A percentile compares a stretch with the other conserved stretches of the same genome.
Conservation (phyloP, 2,797 vertebrate species). For the Fringilla coelebs region DNA sequence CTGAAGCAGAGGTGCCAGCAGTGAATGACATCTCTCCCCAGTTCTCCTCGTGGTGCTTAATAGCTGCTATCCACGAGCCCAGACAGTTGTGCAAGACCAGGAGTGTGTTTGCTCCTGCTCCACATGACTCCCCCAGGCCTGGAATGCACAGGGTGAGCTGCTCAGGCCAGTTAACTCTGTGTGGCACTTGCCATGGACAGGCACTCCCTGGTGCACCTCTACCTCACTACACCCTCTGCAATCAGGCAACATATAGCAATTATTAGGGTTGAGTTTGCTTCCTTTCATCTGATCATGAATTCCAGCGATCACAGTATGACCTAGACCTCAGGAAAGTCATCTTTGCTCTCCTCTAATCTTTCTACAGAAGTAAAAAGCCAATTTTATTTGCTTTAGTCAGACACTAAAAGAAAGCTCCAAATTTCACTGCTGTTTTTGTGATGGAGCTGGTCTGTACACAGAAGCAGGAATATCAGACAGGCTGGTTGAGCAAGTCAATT, state of each 20-base stretch:
- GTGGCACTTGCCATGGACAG: not conserved
- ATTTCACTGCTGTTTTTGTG: not conserved
- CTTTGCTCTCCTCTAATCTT: not conserved
- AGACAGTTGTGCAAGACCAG: slow-evolving; percentile 4
- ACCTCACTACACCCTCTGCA: not conserved
- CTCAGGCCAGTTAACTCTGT: not conserved
- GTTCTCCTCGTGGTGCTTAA: not conserved
- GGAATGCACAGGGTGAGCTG: not conserved
- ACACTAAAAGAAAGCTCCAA: not conserved
- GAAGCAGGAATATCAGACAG: not conserved
- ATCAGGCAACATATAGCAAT: not conserved
- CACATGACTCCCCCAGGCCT: not conserved
- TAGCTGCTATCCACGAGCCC: not conserved
- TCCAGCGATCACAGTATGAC: not conserved
- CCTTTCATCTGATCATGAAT: not conserved
- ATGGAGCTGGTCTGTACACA: not conserved
- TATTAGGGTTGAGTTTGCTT: not conserved
- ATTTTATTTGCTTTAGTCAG: not conserved
- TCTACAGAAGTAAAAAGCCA: not conserved
- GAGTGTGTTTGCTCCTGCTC: not conserved
- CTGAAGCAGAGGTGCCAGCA: not conserved
- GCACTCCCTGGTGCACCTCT: not conserved
- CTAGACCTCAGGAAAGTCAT: not conserved
- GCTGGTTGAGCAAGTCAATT: not conserved
- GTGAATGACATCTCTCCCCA: not conserved